Base-by-base conservation (phyloP, 2,888 invertebrate species). In the Callyntrura guangdongensis region DNA sequence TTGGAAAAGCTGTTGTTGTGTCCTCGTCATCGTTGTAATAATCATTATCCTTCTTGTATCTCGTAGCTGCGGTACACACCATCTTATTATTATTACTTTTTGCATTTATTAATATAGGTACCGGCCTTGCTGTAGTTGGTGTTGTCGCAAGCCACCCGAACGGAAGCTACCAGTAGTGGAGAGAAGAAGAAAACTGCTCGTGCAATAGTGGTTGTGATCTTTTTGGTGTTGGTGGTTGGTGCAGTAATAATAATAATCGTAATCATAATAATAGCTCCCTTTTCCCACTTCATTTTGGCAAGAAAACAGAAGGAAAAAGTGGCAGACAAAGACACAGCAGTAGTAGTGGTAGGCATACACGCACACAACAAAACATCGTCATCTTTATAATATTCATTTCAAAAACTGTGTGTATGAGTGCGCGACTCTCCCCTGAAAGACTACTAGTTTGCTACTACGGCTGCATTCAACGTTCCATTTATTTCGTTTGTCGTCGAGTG, bases 181-280 rank as follows among this genome's bases (percentile, higher is more conserved):
- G 36, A 36, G 36, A 36, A 36, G 36, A 36, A 36, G 36, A 36
- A 22, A 12, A 56, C 79, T 72, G 9, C 45, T 36, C 72, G 72
- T 45, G 72, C 27, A 27, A 14, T 17, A 77, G 12, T 14, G 14
- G 2, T 79, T 22, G 77, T 53, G 77, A 79, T 79, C 77, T 79
- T 79, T 79, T 67, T 1, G 36, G 69, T 72, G 64, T 67, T 20
- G 72, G 59, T 56, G 67, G 82, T 83, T 61, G 89, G 83, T 83
- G 89, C 83, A 89, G 89, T 89, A 89, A 89, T 89, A 89, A 83
- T 89, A 89, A 89, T 89, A 89, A 89, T 89, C 89, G 77, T 89
- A 89, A 83, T 89, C 89, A 83, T 83, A 89, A 89, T 89, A 89
- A 89, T 83, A 89, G 89, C 74, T 83, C 83, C 83, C 69, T 61